These are phyloP conservation scores for Eubasilissa splendida DNA, from an alignment of 2,888 invertebrate genomes.

Conservation along the genomic window DNA sequence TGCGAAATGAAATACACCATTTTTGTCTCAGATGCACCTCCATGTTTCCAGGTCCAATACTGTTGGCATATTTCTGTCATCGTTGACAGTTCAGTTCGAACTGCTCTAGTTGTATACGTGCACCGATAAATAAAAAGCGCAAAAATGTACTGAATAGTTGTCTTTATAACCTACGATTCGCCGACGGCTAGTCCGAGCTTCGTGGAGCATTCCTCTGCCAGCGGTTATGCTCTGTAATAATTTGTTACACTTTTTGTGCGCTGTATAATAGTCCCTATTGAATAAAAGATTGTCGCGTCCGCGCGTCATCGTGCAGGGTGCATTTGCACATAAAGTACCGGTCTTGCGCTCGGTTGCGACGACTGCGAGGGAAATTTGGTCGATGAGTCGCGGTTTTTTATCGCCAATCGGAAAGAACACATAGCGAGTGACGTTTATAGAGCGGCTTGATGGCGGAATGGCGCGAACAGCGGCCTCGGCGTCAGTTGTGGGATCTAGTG, in stretches of 20 bases:
- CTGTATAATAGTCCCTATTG: slow-evolving; percentile 41
- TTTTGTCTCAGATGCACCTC: neutral
- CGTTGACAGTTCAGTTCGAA: slow-evolving; percentile 24
- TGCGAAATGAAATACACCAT: neutral
- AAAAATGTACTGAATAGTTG: slow-evolving; percentile 29
- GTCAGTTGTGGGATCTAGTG: slow-evolving; percentile 50
- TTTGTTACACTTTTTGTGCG: slow-evolving; percentile 56
- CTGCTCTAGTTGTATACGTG: neutral
- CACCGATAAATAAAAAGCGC: slow-evolving; percentile 40
- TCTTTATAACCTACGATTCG: slow-evolving; percentile 24
- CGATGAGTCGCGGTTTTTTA: slow-evolving; percentile 19
- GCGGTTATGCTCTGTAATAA: slow-evolving; percentile 50
- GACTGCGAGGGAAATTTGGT: slow-evolving; percentile 9
- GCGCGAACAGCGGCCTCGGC: slow-evolving; percentile 35
- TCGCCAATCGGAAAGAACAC: slow-evolving; percentile 35
- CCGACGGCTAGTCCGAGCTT: neutral
- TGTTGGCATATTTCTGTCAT: slow-evolving; percentile 30
- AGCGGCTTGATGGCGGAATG: slow-evolving; percentile 41
- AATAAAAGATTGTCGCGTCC: slow-evolving; percentile 54
- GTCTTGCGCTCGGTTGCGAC: neutral
- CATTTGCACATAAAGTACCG: slow-evolving; percentile 54
- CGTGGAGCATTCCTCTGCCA: slow-evolving; percentile 45
- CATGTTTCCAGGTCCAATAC: neutral
- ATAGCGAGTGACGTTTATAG: slow-evolving; percentile 56
- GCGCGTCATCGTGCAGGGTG: slow-evolving; percentile 42